A percentile compares a stretch with the other conserved stretches of the same genome.
These are phyloP conservation scores for Drosophila varians DNA, from an alignment of 1,140 invertebrate species.

Conservation along the genomic window DNA sequence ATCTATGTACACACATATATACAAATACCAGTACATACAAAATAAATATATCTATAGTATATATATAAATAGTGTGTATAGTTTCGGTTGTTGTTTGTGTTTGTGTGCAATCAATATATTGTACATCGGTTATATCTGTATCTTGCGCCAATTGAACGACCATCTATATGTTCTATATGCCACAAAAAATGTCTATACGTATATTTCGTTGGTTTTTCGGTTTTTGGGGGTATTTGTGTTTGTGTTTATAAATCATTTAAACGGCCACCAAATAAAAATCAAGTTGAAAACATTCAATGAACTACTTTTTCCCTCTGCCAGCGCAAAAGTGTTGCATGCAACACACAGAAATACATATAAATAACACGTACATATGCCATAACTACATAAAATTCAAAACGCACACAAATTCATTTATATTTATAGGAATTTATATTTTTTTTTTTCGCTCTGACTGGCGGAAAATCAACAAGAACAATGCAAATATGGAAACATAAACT, in stretches of 20 bases:
- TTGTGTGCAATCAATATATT: conserved; percentile 65
- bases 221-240: conserved; percentile 36
- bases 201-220: conserved; percentile 19
- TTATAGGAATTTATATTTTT: conserved; percentile 42
- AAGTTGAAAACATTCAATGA: conserved; percentile 81
- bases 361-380: conserved; percentile 41
- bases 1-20: conserved; percentile 17
- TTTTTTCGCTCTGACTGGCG: neutral
- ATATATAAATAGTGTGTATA: conserved; percentile 34
- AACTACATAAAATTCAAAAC: conserved; percentile 32
- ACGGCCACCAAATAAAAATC: conserved; percentile 78
- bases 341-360: conserved; percentile 19
- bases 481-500: conserved; percentile 52
- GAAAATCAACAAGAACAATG: conserved; percentile 40
- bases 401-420: conserved; percentile 11
- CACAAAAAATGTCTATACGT: conserved; percentile 4
- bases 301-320: conserved; percentile 64
- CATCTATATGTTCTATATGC: conserved; percentile 22
- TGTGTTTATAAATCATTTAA: conserved; percentile 78
- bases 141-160: conserved; percentile 70
- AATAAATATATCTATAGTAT: neutral
- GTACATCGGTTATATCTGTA: conserved; percentile 64
- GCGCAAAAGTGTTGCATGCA: conserved; percentile 47
- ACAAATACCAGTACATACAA: conserved; percentile 12
- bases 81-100: conserved; percentile 27